phyloP scores from a whole-genome alignment of 2,797 vertebrate species.

The Leptoclinus maculatus region DNA sequence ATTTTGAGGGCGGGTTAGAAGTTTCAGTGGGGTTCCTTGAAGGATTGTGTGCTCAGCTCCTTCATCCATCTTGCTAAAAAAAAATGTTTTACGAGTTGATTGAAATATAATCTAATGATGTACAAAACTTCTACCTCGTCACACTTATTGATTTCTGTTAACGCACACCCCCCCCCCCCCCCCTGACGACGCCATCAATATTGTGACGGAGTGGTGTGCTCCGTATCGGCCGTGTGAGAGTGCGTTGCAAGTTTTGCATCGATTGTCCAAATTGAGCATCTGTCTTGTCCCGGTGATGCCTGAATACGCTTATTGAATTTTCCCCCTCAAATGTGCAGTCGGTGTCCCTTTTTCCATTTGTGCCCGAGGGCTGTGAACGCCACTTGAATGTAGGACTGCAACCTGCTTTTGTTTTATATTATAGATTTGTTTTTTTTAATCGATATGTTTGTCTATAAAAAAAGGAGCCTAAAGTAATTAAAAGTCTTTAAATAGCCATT shows the following conservation, averaged over 20 bases:
- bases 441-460: not conserved
- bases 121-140: not conserved
- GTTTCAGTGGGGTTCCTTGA: slow-evolving; percentile 1
- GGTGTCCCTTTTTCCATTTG: not conserved
- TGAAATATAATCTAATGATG: not conserved
- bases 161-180: not conserved
- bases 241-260: slow-evolving; percentile 19
- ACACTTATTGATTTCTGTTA: slow-evolving; percentile 14
- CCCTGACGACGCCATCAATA: slow-evolving; percentile 19
- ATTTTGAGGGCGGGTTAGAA: not conserved
- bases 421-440: not conserved
- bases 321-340: not conserved
- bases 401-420: not conserved
- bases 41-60: slow-evolving; percentile 43
- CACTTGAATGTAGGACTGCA: not conserved
- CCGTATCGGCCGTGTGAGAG: not conserved
- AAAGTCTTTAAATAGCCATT: not conserved
- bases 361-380: not conserved
- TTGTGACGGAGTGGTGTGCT: not conserved
- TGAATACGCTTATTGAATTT: slow-evolving; percentile 44
- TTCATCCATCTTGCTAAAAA: not conserved
- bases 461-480: not conserved
- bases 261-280: slow-evolving; percentile 40
- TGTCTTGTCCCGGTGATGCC: slow-evolving; percentile 27
- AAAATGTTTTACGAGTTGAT: not conserved